Evolutionary conservation across 2,797 vertebrate genomes (phyloP), one percentile per base, ranked within the genome.

Genomic region (Scleropages formosus): DNA sequence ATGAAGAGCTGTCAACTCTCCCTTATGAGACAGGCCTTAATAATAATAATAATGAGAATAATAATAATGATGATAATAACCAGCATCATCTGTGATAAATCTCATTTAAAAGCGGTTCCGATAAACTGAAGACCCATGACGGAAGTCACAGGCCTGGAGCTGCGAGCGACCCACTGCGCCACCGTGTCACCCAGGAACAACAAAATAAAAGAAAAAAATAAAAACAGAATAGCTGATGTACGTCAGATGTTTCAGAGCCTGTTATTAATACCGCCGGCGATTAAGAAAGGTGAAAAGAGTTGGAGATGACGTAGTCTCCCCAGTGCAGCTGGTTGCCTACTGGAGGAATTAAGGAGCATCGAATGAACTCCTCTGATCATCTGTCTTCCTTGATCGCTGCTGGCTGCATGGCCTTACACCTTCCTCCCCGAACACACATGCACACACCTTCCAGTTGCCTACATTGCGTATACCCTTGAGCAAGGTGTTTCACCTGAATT

Each of bases 281-380:
- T 58, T 58, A 27, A 15, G 24, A 46, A 62, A 82, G 82, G 84
- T 71, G 31, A 76, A 73, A 68, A 58, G 74, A 87, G 88, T 80
- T 78, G 80, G 93, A 94, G 91, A 90, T 92, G 93, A 91, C 91
- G 91, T 89, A 77, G 82, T 90, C 89, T 91, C 89, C 89, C 89
- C 87, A 93, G 90, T 92, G 91, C 93, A 94, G 90, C 93, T 90
- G 94, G 90, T 89, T 89, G 93, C 92, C 93, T 98, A 96, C 96
- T 95, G 94, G 98, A 95, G 93, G 93, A 93, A 96, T 95, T 95
- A 94, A 94, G 94, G 93, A 93, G 86, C 85, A 91, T 88, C 91
- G 78, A 93, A 80, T 93, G 26, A 24, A 93, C 92, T 89, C 91
- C 92, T 92, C 92, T 95, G 95, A 95, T 96, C 92, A 94, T 89